Base-by-base conservation (phyloP, 2,797 vertebrate species). In the Chromis chromis region DNA sequence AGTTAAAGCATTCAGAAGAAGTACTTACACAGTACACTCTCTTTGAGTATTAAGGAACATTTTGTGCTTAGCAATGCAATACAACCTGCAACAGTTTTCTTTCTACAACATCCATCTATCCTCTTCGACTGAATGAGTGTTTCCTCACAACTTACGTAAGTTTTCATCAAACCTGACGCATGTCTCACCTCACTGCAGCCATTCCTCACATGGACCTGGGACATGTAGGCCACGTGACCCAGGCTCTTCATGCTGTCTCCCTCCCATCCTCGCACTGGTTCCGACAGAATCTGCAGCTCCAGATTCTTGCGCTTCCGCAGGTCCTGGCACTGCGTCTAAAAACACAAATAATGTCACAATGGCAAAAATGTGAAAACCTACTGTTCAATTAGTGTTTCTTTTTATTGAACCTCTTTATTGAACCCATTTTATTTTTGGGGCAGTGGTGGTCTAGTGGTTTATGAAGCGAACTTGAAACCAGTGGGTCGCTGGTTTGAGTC, bases 221-320 rank as follows among this genome's bases (percentile, higher is more conserved):
- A 98, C 96, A 96, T 98, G 88, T 96, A 99, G 56, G 95, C 86
- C 70, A 98, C 95, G 0, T 89, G 95, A 60, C 98, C 98, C 89
- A 99, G 92, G 2, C 96, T 95, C 92, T 96, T 98, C 82, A 99
- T 98, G 86, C 94, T 93, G 36, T 99, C 98, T 59, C 98, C 98
- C 88, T 99, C 98, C 98, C 97, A 99, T 73, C 94, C 94, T 16
- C 97, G 95, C 77, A 99, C 97, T 4, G 96, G 94, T 79, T 99
- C 98, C 0, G 97, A 99, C 83, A 99, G 93, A 82, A 99, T 98
- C 93, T 99, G 98, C 66, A 99, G 90, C 81, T 99, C 98, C 28
- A 99, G 93, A 66, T 98, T 96, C 73, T 98, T 99, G 48, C 97
- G 95, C 86, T 97, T 99, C 44, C 98, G 95, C 86, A 98, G 89